Percentiles rank a stretch among this genome's conserved stretches.
Conservation (phyloP, 2,797 vertebrate genomes). For the Erithacus rubecula region DNA sequence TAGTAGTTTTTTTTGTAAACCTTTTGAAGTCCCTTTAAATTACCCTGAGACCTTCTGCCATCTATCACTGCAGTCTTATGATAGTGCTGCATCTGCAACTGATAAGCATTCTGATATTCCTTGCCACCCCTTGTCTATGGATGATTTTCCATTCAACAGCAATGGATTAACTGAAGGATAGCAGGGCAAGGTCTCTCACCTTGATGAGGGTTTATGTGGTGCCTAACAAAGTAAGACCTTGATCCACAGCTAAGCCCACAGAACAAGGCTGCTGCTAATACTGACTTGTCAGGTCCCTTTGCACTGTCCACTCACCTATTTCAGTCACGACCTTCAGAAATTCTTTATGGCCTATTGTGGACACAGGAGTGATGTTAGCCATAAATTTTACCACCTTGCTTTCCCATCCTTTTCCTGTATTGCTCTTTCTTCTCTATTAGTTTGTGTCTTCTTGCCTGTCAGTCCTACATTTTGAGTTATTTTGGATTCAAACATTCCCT, state of each 20-base stretch:
- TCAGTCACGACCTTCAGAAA: slow-evolving; percentile 53
- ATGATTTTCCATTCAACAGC: not conserved
- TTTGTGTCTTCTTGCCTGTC: not conserved
- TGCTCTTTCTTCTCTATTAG: not conserved
- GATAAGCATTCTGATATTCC: not conserved
- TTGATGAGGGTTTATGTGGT: slow-evolving; percentile 33
- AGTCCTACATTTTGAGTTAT: not conserved
- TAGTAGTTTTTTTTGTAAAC: not conserved
- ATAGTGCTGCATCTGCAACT: not conserved
- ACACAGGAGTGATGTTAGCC: not conserved
- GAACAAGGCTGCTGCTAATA: slow-evolving; percentile 18
- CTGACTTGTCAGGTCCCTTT: slow-evolving; percentile 7
- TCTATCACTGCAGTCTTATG: not conserved
- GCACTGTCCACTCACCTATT: not conserved
- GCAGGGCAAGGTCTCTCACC: slow-evolving; percentile 27
- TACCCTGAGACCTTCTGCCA: not conserved
- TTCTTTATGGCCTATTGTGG: slow-evolving; percentile 34
- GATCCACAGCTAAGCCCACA: slow-evolving; percentile 45
- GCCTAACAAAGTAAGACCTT: slow-evolving; percentile 42
- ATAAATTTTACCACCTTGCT: slow-evolving; percentile 38
- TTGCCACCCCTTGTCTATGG: not conserved
- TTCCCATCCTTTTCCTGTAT: not conserved
- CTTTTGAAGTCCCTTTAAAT: slow-evolving; percentile 11
- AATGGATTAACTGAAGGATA: slow-evolving; percentile 20
- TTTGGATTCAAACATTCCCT: not conserved